Evolutionary conservation across 2,797 vertebrate species (phyloP).

Genomic region (Cyprinodon diabolis): DNA sequence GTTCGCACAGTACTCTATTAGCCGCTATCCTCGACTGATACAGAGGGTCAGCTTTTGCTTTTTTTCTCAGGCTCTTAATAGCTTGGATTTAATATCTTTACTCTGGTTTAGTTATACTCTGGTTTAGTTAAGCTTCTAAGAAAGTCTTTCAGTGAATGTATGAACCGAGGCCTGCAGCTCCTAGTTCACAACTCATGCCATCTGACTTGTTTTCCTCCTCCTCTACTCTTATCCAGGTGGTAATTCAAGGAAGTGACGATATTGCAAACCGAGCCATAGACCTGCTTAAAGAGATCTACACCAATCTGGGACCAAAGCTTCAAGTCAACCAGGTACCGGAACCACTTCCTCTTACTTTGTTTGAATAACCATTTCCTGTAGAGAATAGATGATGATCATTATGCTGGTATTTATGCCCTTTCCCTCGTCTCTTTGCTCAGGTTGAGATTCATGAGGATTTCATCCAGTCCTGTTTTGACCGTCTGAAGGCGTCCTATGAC

Average conservation of each 20-base stretch:
- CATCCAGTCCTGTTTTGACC: slow-evolving; percentile 99
- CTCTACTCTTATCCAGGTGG: slow-evolving; percentile 82
- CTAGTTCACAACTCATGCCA: neutral
- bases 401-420: neutral
- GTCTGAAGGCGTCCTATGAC: slow-evolving; percentile 98
- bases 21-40: neutral
- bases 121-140: neutral
- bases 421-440: slow-evolving; percentile 66
- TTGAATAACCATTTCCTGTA: neutral
- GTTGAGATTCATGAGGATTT: slow-evolving; percentile 99
- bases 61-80: neutral
- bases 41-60: neutral
- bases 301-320: slow-evolving; percentile 97
- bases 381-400: neutral
- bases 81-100: neutral
- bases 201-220: neutral
- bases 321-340: slow-evolving; percentile 95
- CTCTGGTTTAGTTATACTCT: neutral
- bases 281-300: slow-evolving; percentile 99
- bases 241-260: slow-evolving; percentile 99
- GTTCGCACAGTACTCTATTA: no score
- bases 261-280: slow-evolving; percentile 98
- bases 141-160: neutral
- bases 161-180: neutral
- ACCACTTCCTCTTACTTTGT: neutral